Conservation (phyloP, 1,140 invertebrate genomes). For the Onthophagus taurus region DNA sequence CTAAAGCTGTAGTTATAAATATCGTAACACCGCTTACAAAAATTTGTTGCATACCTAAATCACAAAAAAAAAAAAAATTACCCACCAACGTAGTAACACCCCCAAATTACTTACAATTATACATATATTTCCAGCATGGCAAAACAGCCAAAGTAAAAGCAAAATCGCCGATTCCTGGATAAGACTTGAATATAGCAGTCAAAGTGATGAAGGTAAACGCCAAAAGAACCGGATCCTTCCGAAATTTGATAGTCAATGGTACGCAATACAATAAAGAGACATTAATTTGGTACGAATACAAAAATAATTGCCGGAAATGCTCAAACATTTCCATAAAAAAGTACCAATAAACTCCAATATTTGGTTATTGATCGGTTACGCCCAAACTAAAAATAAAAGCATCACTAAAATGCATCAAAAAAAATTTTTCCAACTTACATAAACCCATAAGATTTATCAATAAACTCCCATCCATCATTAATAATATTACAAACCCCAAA, state of each 20-base stretch:
- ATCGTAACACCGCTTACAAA: conserved; percentile 87
- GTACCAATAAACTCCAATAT: conserved; percentile 98
- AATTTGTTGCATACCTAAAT: conserved; percentile 90
- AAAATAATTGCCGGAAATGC: conserved; percentile 90
- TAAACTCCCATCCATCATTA: conserved; percentile 60
- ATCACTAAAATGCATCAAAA: too few species aligned
- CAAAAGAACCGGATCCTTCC: conserved; percentile 77
- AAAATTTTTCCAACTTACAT: too few species aligned
- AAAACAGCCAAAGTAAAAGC: conserved; percentile 84
- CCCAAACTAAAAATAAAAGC: too few species aligned
- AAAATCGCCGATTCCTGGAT: conserved; percentile 91
- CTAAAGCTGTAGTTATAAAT: conserved; percentile 77
- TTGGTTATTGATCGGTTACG: conserved; percentile 91
- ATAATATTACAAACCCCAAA: conserved; percentile 38
- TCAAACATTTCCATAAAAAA: conserved; percentile 99
- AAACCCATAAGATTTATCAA: conserved; percentile 73
- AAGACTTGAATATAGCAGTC: conserved; percentile 90
- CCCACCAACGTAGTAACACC: too few species aligned
- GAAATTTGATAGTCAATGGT: conserved; percentile 71
- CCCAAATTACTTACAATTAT: too few species aligned
- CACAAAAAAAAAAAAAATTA: too few species aligned
- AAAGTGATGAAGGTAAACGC: conserved; percentile 76
- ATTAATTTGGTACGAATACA: conserved; percentile 96
- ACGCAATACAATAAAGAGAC: conserved; percentile 81
- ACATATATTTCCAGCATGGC: conserved; percentile 85